Conservation (phyloP, 1,140 invertebrate genomes). For the Neoseiulus cucumeris region DNA sequence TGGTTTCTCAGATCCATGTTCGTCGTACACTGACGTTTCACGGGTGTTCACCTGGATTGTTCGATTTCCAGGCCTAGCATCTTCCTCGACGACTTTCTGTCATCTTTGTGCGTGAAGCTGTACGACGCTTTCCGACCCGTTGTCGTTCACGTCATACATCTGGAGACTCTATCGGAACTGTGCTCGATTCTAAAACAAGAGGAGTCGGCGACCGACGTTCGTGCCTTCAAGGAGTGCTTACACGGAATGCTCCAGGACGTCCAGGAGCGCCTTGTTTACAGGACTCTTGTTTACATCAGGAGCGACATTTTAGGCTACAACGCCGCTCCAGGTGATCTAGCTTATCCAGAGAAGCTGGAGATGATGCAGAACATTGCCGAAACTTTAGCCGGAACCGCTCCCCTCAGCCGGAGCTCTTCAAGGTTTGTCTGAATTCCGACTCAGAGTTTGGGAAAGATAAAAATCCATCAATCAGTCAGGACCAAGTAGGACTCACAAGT, state of each 20-base stretch:
- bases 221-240: conserved; percentile 60
- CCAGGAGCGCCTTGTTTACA: conserved; percentile 84
- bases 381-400: not conserved
- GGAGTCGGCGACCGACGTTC: conserved; percentile 32
- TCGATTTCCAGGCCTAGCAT: not conserved
- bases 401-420: not conserved
- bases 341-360: conserved; percentile 87
- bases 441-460: too few species aligned
- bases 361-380: conserved; percentile 61
- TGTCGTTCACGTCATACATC: conserved; percentile 88
- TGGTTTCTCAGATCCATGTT: too few species aligned
- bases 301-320: conserved; percentile 69
- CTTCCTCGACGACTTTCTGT: conserved; percentile 39
- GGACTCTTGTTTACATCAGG: conserved; percentile 78
- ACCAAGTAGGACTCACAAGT: too few species aligned
- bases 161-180: conserved; percentile 89
- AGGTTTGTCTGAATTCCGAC: not conserved
- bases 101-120: conserved; percentile 61
- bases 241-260: conserved; percentile 80
- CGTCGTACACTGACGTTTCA: too few species aligned
- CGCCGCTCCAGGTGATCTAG: conserved; percentile 79
- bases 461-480: too few species aligned
- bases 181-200: conserved; percentile 57
- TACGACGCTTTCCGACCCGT: conserved; percentile 86
- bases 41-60: not conserved